A percentile compares a stretch with the other conserved stretches of the same genome.
Conservation (phyloP, 1,140 invertebrate genomes). For the Diuraphis noxia region DNA sequence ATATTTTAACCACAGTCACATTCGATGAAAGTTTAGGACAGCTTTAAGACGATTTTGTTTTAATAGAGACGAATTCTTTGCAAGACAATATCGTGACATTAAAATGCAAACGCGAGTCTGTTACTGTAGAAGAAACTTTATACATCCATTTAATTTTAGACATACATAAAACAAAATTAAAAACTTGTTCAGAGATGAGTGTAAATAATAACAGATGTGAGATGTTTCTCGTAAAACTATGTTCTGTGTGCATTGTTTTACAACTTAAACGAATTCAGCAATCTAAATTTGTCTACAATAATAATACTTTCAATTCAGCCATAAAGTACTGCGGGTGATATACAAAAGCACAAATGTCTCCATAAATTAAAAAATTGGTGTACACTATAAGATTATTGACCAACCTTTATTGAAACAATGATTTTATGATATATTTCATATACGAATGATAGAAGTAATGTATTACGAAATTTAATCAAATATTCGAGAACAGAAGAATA, state of each 20-base stretch:
- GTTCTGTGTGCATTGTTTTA: background rate
- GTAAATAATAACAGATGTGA: background rate
- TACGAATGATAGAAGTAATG: background rate
- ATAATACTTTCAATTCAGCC: background rate
- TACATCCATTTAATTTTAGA: background rate
- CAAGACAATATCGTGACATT: background rate
- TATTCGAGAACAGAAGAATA: background rate
- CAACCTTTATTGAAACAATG: background rate
- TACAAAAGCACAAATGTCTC: background rate
- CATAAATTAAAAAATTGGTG: background rate
- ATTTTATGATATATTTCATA: background rate
- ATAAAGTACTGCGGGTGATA: background rate
- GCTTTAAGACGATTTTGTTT: slow-evolving; percentile 29
- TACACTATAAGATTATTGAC: no score
- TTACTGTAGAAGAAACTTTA: background rate
- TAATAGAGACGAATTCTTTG: background rate
- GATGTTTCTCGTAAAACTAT: background rate
- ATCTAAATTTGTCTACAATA: background rate
- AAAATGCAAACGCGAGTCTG: background rate
- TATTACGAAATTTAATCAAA: background rate
- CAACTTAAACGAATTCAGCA: background rate
- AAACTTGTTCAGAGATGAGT: background rate
- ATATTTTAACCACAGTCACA: background rate
- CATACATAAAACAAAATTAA: background rate
- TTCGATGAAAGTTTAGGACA: background rate